Percentiles rank a stretch among this genome's conserved stretches.
Conservation (phyloP, 2,113 vertebrate species). For the Oxyruncus cristatus region DNA sequence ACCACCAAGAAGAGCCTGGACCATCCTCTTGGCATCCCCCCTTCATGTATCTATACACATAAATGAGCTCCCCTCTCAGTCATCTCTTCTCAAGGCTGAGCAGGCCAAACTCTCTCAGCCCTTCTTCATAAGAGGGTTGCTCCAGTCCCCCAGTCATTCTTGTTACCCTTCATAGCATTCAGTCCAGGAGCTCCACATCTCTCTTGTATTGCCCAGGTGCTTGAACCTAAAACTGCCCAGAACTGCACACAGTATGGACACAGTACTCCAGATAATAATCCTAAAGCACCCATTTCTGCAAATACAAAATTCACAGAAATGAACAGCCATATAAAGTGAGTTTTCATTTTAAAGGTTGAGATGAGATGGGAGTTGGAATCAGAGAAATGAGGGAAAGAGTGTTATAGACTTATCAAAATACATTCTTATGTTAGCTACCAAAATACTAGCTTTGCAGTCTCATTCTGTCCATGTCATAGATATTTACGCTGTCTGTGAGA, state of each 20-base stretch:
- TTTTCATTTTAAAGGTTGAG: neutral
- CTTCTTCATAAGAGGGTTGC: neutral
- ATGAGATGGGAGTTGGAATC: neutral
- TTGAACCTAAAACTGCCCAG: neutral
- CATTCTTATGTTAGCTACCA: neutral
- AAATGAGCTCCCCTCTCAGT: neutral
- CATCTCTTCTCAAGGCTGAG: accelerated
- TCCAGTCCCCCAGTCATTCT: neutral
- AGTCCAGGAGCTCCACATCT: neutral
- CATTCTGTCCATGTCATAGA: neutral
- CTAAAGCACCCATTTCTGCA: neutral
- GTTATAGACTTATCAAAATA: neutral
- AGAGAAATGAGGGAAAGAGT: neutral
- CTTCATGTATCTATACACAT: neutral
- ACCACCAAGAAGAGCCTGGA: neutral
- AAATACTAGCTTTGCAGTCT: neutral
- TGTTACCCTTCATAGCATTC: accelerated
- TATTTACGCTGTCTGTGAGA: neutral
- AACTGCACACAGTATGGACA: neutral
- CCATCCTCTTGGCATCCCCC: neutral
- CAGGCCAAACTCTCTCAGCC: neutral
- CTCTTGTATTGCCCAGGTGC: neutral
- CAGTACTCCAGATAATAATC: neutral
- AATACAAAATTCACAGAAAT: neutral
- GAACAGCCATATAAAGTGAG: neutral